Evolutionary conservation across 2,888 invertebrate genomes (phyloP).

Genomic region (Gordius sp.): DNA sequence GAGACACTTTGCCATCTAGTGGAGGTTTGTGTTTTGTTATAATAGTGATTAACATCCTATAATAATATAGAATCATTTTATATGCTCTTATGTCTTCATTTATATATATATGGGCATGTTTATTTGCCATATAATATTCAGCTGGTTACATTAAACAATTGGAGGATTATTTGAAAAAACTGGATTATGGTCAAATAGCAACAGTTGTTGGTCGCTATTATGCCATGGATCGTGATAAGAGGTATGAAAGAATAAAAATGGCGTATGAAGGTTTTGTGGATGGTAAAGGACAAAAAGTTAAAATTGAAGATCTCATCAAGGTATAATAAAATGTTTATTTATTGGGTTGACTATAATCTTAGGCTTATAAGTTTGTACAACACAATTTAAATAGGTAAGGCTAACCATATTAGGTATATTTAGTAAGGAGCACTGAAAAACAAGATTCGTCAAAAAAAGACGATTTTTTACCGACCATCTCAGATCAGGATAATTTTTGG

Average conservation of each 20-base stretch:
- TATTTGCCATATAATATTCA: slow-evolving; percentile 19
- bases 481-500: too few species aligned
- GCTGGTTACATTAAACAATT: slow-evolving; percentile 25
- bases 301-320: slow-evolving; percentile 23
- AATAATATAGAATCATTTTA: too few species aligned
- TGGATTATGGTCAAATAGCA: slow-evolving; percentile 26
- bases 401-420: too few species aligned
- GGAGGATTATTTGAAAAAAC: slow-evolving; percentile 23
- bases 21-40: slow-evolving; percentile 25
- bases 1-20: slow-evolving; percentile 29
- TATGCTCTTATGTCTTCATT: slow-evolving; percentile 11
- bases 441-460: too few species aligned
- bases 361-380: too few species aligned
- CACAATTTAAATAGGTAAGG: too few species aligned
- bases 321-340: too few species aligned
- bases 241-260: slow-evolving; percentile 25
- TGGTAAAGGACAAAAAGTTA: slow-evolving; percentile 26
- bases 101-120: too few species aligned
- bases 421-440: too few species aligned
- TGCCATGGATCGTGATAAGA: slow-evolving; percentile 30
- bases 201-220: slow-evolving; percentile 29
- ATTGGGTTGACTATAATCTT: neutral
- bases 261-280: slow-evolving; percentile 30
- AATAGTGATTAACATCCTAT: too few species aligned
- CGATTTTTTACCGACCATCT: too few species aligned